Percentiles rank a stretch among this genome's conserved stretches.
Evolutionary conservation across 2,888 invertebrate species (phyloP).

Genomic region (Scaptomyza tumidula): DNA sequence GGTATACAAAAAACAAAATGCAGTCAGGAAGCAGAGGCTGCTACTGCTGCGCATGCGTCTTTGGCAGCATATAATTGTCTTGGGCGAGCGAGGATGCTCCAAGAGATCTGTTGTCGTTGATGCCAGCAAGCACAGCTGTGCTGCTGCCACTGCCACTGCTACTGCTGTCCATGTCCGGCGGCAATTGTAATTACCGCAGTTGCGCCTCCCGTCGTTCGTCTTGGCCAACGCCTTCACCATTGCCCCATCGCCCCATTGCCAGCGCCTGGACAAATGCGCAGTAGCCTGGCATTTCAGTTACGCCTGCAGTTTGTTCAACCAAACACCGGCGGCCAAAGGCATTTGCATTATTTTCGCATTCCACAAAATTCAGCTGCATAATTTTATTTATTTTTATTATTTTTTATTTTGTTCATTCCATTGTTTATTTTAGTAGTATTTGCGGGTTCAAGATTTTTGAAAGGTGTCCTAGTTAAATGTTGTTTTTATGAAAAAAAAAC

Average conservation of each 20-base stretch:
- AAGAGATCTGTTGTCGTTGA: slow-evolving; percentile 57
- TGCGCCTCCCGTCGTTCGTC: slow-evolving; percentile 79
- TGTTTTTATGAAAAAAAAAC: slow-evolving; percentile 34
- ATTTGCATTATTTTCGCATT: slow-evolving; percentile 76
- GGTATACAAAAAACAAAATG: slow-evolving; percentile 57
- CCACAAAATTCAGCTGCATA: slow-evolving; percentile 59
- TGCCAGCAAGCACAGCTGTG: slow-evolving; percentile 61
- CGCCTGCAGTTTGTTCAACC: slow-evolving; percentile 75
- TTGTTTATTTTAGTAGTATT: slow-evolving; percentile 47
- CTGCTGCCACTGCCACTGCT: slow-evolving; percentile 43
- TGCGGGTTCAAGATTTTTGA: slow-evolving; percentile 43
- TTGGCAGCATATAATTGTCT: slow-evolving; percentile 79
- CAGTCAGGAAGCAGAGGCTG: slow-evolving; percentile 55
- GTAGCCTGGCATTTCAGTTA: slow-evolving; percentile 79
- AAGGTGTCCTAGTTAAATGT: slow-evolving; percentile 44
- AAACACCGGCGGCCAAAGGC: slow-evolving; percentile 63
- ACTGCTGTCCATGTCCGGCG: slow-evolving; percentile 78
- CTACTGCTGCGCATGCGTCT: slow-evolving; percentile 70
- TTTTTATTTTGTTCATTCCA: slow-evolving; percentile 24
- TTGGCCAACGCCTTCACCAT: slow-evolving; percentile 72
- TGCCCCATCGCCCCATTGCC: slow-evolving; percentile 67
- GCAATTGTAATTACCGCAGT: slow-evolving; percentile 82
- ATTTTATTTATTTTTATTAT: slow-evolving; percentile 53
- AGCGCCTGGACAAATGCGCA: slow-evolving; percentile 72
- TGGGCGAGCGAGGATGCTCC: slow-evolving; percentile 68